Base-by-base conservation (phyloP, 2,797 vertebrate species). In the Cygnus olor region DNA sequence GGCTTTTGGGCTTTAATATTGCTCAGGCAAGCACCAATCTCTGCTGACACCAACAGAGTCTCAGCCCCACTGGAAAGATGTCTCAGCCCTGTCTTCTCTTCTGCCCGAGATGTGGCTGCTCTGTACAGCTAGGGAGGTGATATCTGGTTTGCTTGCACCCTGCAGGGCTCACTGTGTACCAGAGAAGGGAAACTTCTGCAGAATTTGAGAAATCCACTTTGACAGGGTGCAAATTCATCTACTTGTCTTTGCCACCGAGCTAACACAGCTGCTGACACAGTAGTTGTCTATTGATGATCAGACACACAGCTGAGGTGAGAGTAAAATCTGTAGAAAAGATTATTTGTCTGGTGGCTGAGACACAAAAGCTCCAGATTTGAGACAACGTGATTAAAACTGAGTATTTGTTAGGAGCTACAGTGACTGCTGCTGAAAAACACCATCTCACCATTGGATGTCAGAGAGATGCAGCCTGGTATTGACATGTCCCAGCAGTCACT, bases 41-140 rank as follows among this genome's bases (percentile, higher is more conserved):
- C 14, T 0, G 13, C 14, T 57, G 44, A 18, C 19, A 49, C 28
- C n/a, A 40, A 1, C 49, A 36, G 19, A 71, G 32, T 11, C 40
- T 66, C 38, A 49, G 3, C 34, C 22, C 36, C 25, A 38, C 10
- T 9, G 18, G 32, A 47, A 27, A 24, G n/a, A 12, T 78, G 58
- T 11, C 32, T 82, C 78, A 65, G 15, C 12, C 30, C 2, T 1
- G 15, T 16, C 17, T 64, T 28, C 24, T 45, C 27, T 49, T 57
- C 47, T n/a, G 18, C 38, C 30, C 0, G 0, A 34, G 77, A 24
- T 40, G 32, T 1, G 3, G 19, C 53, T 36, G 11, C 44, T 21
- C 57, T 34, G 38, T 40, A 34, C 28, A 47, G n/a, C 10, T 20
- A 54, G 40, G 6, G 66, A n/a, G 9, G 40, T 28, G 22, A 14